Conservation (phyloP, 2,888 invertebrate genomes). For the Chironomus riparius region DNA sequence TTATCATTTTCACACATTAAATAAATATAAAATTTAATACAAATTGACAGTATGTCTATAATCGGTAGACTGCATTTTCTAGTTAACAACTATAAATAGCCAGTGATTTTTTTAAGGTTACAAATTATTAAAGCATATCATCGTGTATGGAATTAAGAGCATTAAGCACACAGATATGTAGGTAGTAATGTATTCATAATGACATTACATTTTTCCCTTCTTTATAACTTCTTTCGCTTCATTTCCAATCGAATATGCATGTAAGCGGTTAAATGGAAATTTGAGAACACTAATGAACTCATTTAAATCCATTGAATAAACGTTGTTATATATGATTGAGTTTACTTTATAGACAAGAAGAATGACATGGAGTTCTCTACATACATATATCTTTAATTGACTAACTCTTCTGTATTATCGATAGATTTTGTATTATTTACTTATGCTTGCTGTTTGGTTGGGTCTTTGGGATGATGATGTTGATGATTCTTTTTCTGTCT, state of each 20-base stretch:
- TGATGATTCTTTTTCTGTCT: background rate
- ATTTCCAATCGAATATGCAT: background rate
- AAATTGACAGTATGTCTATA: background rate
- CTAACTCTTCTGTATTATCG: background rate
- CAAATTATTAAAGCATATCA: background rate
- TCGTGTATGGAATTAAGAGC: background rate
- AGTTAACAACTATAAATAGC: too few species aligned
- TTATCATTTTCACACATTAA: background rate
- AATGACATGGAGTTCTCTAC: background rate
- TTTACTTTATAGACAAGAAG: background rate
- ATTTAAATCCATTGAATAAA: conserved; percentile 1
- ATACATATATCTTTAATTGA: background rate
- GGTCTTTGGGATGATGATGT: background rate
- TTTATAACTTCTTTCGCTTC: background rate
- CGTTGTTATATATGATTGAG: background rate
- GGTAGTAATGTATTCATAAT: background rate
- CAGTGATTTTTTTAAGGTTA: background rate
- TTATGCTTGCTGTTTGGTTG: background rate
- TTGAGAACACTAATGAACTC: background rate
- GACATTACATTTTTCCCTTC: background rate
- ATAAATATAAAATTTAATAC: background rate
- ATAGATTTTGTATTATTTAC: background rate
- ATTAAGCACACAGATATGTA: background rate
- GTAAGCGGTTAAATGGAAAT: background rate
- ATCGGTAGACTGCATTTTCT: background rate